phyloP scores from a whole-genome alignment of 1,140 invertebrate genomes.

The Pachypeltis micranthus region DNA sequence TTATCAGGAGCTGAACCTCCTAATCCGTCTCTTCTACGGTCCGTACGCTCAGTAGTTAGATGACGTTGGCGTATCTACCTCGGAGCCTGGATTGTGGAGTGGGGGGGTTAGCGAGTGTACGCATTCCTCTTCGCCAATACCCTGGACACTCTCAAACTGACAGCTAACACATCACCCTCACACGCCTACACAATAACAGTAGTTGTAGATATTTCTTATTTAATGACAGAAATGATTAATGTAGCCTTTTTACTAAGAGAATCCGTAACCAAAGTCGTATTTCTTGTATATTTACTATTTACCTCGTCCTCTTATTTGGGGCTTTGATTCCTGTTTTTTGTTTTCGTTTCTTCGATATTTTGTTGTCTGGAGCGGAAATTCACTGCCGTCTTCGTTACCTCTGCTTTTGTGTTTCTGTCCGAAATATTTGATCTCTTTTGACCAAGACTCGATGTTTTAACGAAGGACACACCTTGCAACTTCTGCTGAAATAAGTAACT shows the following conservation, averaged over 20 bases:
- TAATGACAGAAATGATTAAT: conserved; percentile 7
- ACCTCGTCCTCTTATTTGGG: conserved; percentile 6
- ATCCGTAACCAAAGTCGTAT: conserved; percentile 1
- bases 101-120: too few relatives aligned
- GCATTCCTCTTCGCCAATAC: too few relatives aligned
- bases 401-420: conserved; percentile 7
- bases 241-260: conserved; percentile 7
- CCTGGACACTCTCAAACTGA: too few relatives aligned
- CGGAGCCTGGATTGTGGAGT: too few relatives aligned
- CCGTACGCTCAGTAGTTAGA: too few relatives aligned
- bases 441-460: background rate
- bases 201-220: conserved; percentile 16
- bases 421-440: background rate
- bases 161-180: too few relatives aligned
- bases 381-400: conserved; percentile 2
- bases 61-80: too few relatives aligned
- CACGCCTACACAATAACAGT: conserved; percentile 12
- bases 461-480: background rate
- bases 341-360: too few relatives aligned
- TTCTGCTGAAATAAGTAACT: conserved; percentile 1
- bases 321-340: background rate
- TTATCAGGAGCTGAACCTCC: too few relatives aligned
- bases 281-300: conserved; percentile 7
- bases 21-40: too few relatives aligned
- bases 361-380: conserved; percentile 5